phyloP scores from a whole-genome alignment of 2,797 vertebrate genomes.

The Salmo trutta region DNA sequence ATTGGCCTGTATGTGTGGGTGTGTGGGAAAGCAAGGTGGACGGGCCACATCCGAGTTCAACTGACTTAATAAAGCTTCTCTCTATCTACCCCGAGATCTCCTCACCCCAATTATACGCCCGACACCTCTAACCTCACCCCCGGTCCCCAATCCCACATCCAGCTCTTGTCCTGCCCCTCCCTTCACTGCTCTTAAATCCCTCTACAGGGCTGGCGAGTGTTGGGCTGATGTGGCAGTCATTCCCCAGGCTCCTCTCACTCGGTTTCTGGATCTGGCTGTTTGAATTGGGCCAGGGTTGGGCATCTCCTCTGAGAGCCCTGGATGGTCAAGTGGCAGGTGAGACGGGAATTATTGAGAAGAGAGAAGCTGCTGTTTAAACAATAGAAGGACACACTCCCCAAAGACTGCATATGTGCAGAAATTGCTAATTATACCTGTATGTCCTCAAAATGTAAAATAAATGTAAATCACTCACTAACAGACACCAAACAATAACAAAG shows the following conservation, averaged over 20 bases:
- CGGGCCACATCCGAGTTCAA: conserved; percentile 59
- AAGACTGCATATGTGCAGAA: background rate
- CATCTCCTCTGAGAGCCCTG: background rate
- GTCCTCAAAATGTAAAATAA: background rate
- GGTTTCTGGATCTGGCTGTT: conserved; percentile 7
- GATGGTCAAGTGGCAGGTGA: background rate
- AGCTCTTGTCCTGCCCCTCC: conserved; percentile 37
- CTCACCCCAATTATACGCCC: conserved; percentile 79
- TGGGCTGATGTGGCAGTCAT: conserved; percentile 36
- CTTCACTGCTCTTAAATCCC: conserved; percentile 43
- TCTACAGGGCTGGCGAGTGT: conserved; percentile 27
- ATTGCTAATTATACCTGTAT: background rate
- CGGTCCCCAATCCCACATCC: conserved; percentile 42
- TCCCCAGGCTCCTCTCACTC: conserved; percentile 22
- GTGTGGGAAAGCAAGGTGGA: conserved; percentile 48
- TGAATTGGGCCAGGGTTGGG: conserved; percentile 15
- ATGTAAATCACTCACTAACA: background rate
- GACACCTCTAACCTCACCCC: conserved; percentile 65
- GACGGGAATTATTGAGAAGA: background rate
- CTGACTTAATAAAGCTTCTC: conserved; percentile 74
- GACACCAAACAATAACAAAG: background rate
- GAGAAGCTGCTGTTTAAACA: conserved; percentile 3
- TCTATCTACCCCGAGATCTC: conserved; percentile 71
- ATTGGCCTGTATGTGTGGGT: conserved; percentile 53
- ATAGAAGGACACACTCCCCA: background rate